Evolutionary conservation across 2,888 invertebrate genomes (phyloP), one percentile per base, ranked within the genome.

Genomic region (Drosophila borborema): DNA sequence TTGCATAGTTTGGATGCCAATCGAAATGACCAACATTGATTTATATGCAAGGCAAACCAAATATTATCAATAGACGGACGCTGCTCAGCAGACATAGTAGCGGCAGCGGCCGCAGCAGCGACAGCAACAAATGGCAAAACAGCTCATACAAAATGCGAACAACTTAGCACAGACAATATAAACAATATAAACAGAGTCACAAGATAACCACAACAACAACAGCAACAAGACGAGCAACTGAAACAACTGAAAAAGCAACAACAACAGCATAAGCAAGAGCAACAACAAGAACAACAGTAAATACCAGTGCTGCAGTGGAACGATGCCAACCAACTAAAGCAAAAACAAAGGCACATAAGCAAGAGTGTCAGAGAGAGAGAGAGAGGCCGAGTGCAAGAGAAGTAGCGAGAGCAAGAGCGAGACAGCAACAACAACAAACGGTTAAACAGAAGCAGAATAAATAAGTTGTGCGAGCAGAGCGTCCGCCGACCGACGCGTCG

Each of bases 11-110:
- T 48, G 74, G 81, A 85, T 87, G 85, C 88, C 87, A 79, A 82
- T 78, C 87, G 88, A 71, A 78, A 60, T 80, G 78, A 80, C 82
- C 90, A 90, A 90, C 78, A 80, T 69, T 81, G 90, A 89, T 90
- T 89, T 89, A 82, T 90, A 90, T 82, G 89, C 90, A 89, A 87
- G 90, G 89, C 84, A 82, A 86, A 70, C 74, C 64, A 75, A 90
- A 81, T 85, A 87, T 84, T 89, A 78, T 90, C 81, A 81, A 89
- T 84, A 84, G 87, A 72, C 76, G 80, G 87, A 72, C 76, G 80
- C 84, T 70, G 84, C 77, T 67, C 72, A 81, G 74, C 69, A 69
- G 72, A 60, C 43, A 65, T 45, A 48, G 49, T 55, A 55, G 56
- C 55, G 5, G 31, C 49, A 31, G 36, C 6, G 23, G 16, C 14